Conservation (phyloP, 2,113 vertebrate genomes). For the Rousettus leschenaultii region DNA sequence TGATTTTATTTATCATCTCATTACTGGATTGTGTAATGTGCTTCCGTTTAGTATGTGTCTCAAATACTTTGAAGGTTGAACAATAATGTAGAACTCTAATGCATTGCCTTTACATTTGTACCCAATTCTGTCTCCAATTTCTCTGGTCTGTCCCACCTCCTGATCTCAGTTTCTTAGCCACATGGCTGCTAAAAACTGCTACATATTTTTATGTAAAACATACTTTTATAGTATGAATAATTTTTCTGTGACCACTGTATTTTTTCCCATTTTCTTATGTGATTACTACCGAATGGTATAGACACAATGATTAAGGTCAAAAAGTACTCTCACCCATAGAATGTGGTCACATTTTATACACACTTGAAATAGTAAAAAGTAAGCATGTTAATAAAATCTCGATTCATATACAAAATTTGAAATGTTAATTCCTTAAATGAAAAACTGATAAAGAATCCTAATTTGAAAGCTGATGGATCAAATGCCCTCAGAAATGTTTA, state of each 20-base stretch:
- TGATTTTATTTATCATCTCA: background rate
- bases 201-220: conserved; percentile 7
- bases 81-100: background rate
- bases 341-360: background rate
- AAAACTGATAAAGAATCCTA: background rate
- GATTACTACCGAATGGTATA: background rate
- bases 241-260: background rate
- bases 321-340: background rate
- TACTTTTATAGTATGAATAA: background rate
- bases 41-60: background rate
- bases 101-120: background rate
- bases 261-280: background rate
- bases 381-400: background rate
- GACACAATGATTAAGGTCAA: background rate
- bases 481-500: background rate
- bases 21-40: background rate
- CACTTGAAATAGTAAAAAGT: background rate
- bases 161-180: background rate
- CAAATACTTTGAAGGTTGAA: conserved; percentile 1
- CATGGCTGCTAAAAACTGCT: background rate
- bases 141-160: background rate
- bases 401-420: background rate
- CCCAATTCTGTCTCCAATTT: background rate
- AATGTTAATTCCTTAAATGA: background rate
- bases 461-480: background rate